These are phyloP conservation scores for Ophioninae sp. DNA, from an alignment of 2,888 invertebrate genomes.

Conservation along the genomic window DNA sequence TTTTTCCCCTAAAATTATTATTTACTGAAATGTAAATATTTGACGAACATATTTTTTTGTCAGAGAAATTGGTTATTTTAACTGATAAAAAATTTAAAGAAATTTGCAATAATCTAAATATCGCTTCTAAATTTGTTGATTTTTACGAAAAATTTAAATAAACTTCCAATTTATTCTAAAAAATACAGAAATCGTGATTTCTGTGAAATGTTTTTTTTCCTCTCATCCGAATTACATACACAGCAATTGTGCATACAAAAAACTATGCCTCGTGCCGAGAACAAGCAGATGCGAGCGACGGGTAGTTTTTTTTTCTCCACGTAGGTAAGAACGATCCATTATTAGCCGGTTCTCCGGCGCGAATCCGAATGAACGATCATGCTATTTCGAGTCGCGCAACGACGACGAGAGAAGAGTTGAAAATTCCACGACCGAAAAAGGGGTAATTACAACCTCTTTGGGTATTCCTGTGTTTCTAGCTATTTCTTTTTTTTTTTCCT, in stretches of 20 bases:
- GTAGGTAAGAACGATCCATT: conserved; percentile 48
- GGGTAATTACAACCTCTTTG: conserved; percentile 50
- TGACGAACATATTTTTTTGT: too few species aligned
- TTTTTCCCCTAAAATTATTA: too few species aligned
- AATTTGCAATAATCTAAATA: too few species aligned
- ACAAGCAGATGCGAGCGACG: conserved; percentile 5
- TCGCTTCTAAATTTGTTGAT: too few species aligned
- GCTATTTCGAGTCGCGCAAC: conserved; percentile 45
- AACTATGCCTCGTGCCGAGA: conserved; percentile 22
- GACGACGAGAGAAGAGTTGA: conserved; percentile 7
- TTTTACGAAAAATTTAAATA: too few species aligned
- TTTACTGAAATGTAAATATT: too few species aligned
- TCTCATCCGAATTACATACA: not conserved
- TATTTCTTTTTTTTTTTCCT: not conserved
- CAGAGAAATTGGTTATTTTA: too few species aligned
- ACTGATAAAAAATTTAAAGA: too few species aligned
- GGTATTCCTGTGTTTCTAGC: conserved; percentile 23
- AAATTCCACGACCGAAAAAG: conserved; percentile 35
- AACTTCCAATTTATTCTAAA: too few species aligned
- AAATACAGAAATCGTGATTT: too few species aligned
- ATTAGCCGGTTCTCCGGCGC: conserved; percentile 43
- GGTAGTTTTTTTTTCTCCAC: conserved; percentile 25
- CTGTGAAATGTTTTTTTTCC: too few species aligned
- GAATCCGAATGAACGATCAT: conserved; percentile 28
- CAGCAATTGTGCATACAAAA: conserved; percentile 20